Evolutionary conservation across 2,888 invertebrate species (phyloP), one percentile per base, ranked within the genome.

Genomic region (Apamea epomidion): DNA sequence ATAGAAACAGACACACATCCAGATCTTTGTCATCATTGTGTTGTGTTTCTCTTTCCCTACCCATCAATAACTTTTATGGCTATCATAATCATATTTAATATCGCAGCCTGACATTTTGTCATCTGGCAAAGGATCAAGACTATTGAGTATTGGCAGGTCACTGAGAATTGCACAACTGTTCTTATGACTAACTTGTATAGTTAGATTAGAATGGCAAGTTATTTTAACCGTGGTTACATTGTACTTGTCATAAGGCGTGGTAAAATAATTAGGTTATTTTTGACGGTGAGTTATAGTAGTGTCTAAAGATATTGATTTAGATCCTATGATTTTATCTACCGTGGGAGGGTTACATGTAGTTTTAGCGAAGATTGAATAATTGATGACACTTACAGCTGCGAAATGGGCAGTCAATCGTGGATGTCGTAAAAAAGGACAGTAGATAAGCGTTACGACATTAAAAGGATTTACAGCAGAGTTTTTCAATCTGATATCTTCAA

Each of bases 111-210:
- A 84, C 90, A 86, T 88, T 90, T 85, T 76, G 60, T 74, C 75
- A 70, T 71, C 81, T 91, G 89, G 90, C 90, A 88, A 64, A 32
- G 70, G 3, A n/a, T 87, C 90, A 88, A 89, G 70, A 78, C 81
- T 81, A 91, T 91, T 87, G 91, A 83, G 54, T 86, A 91, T 91
- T 90, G 91, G 91, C 91, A 90, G 85, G 69, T 80, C 65, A 70
- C 82, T 29, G 64, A 16, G 83, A 65, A 69, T 80, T 85, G 58
- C 87, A 79, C 81, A 82, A 86, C 74, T n/a, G 58, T 77, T 75
- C 60, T 77, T 37, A 69, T 48, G 77, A 69, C 60, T 80, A 65
- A 76, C 67, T 72, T 80, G 37, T 69, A 76, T 67, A 78, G 73
- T 76, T 58, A 77, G 79, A 69, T 76, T 70, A 78, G 73, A 76